Evolutionary conservation across 2,888 invertebrate species (phyloP).

Genomic region (Drosophila glabriapex): DNA sequence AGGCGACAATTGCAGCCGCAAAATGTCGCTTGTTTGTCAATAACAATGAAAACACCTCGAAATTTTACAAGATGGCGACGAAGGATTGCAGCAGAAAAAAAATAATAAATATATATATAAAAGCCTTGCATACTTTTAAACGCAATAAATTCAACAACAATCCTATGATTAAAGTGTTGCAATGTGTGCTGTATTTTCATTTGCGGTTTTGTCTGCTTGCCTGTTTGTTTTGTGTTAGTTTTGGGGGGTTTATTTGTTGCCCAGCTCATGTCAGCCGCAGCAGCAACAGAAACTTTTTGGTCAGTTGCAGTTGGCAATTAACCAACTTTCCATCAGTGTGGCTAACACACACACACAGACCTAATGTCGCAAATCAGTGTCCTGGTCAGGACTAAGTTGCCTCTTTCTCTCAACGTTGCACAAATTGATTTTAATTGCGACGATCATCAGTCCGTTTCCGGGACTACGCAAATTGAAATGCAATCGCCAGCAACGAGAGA

Average conservation of each 20-base stretch:
- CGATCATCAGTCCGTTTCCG: constrained; percentile 18
- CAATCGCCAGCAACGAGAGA: constrained; percentile 43
- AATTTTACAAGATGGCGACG: constrained; percentile 14
- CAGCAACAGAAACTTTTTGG: constrained; percentile 29
- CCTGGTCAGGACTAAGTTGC: constrained; percentile 1
- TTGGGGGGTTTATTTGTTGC: constrained; percentile 3
- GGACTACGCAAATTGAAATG: constrained; percentile 55
- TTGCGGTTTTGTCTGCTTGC: constrained; percentile 19
- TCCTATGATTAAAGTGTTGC: constrained; percentile 23
- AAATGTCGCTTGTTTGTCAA: constrained; percentile 73
- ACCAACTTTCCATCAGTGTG: constrained; percentile 32
- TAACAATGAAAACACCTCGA: constrained; percentile 58
- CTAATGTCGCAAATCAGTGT: constrained; percentile 36
- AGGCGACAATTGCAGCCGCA: constrained; percentile 66
- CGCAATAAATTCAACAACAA: not conserved
- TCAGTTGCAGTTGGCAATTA: constrained; percentile 51
- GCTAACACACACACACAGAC: constrained; percentile 2
- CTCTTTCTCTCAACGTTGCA: not conserved
- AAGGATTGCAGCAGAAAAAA: not conserved
- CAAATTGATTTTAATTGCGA: constrained; percentile 59
- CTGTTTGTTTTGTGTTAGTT: constrained; percentile 8
- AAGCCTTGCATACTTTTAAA: constrained; percentile 27
- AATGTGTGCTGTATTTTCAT: constrained; percentile 44
- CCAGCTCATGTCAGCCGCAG: constrained; percentile 16
- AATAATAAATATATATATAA: too few relatives aligned